Evolutionary conservation across 2,797 vertebrate species (phyloP).

Genomic region (Mus spretus): DNA sequence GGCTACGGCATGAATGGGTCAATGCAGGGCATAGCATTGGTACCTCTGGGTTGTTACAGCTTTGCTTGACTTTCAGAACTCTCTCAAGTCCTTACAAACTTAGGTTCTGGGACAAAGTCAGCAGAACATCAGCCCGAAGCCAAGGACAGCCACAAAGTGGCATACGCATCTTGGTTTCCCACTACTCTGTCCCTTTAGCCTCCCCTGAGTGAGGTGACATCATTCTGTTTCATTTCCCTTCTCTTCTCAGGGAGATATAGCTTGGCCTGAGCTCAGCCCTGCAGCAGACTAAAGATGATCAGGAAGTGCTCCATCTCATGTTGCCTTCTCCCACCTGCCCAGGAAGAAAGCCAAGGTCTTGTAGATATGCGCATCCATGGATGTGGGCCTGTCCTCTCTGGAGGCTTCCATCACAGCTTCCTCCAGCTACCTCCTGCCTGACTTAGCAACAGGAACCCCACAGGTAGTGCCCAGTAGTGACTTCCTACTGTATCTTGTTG

Average conservation of each 20-base stretch:
- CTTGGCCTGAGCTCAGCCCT: not conserved
- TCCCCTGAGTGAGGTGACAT: not conserved
- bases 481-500: not conserved
- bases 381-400: not conserved
- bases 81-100: not conserved
- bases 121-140: not conserved
- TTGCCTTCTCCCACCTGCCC: not conserved
- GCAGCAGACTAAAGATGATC: not conserved
- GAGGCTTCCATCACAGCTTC: not conserved
- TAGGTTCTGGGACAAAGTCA: not conserved
- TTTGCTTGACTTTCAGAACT: not conserved
- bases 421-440: rapidly evolving
- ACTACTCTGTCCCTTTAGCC: not conserved
- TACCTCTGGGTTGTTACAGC: not conserved
- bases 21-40: not conserved
- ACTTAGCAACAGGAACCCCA: not conserved
- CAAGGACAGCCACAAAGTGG: not conserved
- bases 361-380: too few species aligned
- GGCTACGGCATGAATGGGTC: not conserved
- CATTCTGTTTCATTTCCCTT: not conserved
- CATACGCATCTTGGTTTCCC: rapidly evolving
- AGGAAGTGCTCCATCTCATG: not conserved
- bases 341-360: not conserved
- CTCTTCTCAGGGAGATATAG: not conserved
- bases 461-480: not conserved